Conservation (phyloP, 2,797 vertebrate species). For the Champsocephalus gunnari region DNA sequence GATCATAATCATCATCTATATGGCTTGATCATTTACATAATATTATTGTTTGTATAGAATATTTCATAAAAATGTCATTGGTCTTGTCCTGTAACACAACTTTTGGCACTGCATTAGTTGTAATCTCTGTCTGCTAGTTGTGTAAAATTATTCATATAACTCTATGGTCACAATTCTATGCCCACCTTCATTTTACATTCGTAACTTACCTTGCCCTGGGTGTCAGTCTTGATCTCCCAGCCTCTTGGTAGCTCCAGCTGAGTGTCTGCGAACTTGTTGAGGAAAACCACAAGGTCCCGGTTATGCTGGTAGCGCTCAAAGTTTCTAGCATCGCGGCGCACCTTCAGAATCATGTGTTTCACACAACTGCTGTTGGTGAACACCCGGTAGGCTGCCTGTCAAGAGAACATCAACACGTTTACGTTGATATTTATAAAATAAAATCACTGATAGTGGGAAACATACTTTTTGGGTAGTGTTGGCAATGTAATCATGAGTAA, state of each 20-base stretch:
- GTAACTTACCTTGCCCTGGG: conserved; percentile 92
- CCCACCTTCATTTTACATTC: background rate
- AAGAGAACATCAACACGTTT: background rate
- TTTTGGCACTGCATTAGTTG: no score
- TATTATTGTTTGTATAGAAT: no score
- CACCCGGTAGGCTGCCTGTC: conserved; percentile 93
- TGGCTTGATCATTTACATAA: no score
- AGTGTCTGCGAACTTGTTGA: conserved; percentile 96
- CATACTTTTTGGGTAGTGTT: background rate
- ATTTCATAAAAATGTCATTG: no score
- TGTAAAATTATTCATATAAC: no score
- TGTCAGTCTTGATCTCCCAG: conserved; percentile 98
- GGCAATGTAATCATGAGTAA: no score
- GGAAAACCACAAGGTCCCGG: conserved; percentile 95
- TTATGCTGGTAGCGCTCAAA: conserved; percentile 99
- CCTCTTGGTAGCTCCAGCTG: conserved; percentile 94
- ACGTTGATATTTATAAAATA: background rate
- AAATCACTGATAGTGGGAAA: background rate
- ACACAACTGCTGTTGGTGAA: conserved; percentile 98
- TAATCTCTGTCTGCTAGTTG: no score
- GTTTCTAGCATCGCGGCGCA: conserved; percentile 95
- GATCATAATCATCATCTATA: no score
- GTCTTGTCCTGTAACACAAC: no score
- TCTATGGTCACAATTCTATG: no score
- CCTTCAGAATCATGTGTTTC: conserved; percentile 98